These are phyloP conservation scores for Odobenus rosmarus DNA, from an alignment of 2,113 vertebrate genomes.

Conservation along the genomic window DNA sequence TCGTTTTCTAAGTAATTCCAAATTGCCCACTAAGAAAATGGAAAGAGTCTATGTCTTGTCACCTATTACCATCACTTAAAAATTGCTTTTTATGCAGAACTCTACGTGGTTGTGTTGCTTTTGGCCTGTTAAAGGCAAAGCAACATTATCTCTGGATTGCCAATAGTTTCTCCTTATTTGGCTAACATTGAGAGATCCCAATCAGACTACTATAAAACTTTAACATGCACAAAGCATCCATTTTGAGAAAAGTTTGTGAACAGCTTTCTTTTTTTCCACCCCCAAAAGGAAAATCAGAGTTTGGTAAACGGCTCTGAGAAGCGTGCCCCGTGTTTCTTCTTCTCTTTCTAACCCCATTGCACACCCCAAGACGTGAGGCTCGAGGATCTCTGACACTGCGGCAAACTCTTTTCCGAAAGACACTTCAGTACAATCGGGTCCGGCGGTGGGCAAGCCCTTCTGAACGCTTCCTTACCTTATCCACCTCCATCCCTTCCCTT, in stretches of 20 bases:
- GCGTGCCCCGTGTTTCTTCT: neutral
- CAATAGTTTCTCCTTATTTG: conserved; percentile 92
- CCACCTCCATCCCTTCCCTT: conserved; percentile 12
- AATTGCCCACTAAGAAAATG: conserved; percentile 47
- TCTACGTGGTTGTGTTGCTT: conserved; percentile 72
- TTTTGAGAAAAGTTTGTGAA: conserved; percentile 86
- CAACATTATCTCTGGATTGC: conserved; percentile 89
- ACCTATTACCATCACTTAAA: conserved; percentile 57
- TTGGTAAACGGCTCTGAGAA: neutral
- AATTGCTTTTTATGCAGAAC: conserved; percentile 70
- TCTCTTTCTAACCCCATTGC: conserved; percentile 13
- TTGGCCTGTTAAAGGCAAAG: conserved; percentile 86
- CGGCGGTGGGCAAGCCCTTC: neutral
- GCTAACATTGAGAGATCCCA: conserved; percentile 91
- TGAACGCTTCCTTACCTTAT: neutral
- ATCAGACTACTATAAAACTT: conserved; percentile 90
- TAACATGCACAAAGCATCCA: conserved; percentile 90
- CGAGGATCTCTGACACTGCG: conserved; percentile 61
- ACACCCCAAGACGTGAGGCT: conserved; percentile 1
- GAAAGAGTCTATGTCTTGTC: neutral
- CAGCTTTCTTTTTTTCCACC: conserved; percentile 69
- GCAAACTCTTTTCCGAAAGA: neutral
- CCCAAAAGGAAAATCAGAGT: conserved; percentile 66
- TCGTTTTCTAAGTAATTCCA: conserved; percentile 48
- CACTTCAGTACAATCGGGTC: neutral